Evolutionary conservation across 2,797 vertebrate species (phyloP), one percentile per base, ranked within the genome.

Genomic region (Cynodonichthys magdalenae): DNA sequence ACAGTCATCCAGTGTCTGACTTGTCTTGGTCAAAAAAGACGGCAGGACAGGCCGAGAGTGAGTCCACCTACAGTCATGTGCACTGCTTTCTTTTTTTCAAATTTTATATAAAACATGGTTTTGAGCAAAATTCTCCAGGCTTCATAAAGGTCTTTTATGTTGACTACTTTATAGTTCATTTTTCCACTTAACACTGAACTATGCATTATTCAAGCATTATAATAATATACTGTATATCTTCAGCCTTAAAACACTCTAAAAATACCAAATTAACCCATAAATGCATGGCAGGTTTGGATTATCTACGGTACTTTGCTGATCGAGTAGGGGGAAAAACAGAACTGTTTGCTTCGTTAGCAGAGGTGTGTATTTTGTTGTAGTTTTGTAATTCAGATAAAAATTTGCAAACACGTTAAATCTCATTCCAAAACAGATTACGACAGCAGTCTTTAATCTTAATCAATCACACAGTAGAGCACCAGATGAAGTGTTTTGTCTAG

Each of bases 161-260:
- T 15, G 4, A 7, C 15, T 45, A 15, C 3, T 15, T 46, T n/a
- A 18, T 18, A 3, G n/a, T 46, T 4, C 18, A 47, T 47, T 20
- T 11, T 47, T 19, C 10, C 18, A 8, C 6, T 19, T 44, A 11
- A 56, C 10, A 6, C 15, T 42, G 15, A 41, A 14, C 12, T 46
- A 31, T 46, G 12, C 31, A 58, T 58, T 31, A 58, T 58, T 46
- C n/a, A 58, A 9, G 46, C 18, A 12, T 20, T 11, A 20, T 11
- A 42, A 42, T 47, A 8, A 15, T 34, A 47, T 4, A 44, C 6
- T 31, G 29, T 31, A 24, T 24, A 27, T 3, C 1, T 10, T 20
- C 27, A 74, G 87, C 88, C 17, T 45, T 60, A 84, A 84, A 59
- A 44, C 62, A 76, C 80, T 58, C 67, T 49, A 59, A 69, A 58